phyloP scores from a whole-genome alignment of 2,113 vertebrate genomes.

The Gymnocephalus cernua region DNA sequence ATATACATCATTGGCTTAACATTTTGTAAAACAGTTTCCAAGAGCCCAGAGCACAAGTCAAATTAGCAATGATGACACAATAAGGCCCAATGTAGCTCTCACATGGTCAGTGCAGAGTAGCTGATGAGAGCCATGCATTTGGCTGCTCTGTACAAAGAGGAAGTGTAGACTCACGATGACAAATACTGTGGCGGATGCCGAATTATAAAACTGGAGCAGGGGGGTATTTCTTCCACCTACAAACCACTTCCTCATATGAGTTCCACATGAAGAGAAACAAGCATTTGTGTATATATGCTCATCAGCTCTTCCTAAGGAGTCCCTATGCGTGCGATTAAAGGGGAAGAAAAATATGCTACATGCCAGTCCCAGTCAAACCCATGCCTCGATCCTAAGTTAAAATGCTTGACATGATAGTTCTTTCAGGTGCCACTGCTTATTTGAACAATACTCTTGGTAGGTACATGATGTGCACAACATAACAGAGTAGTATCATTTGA shows the following conservation, averaged over 20 bases:
- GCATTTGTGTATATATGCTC: neutral
- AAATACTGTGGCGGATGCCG: neutral
- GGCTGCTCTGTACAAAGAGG: constrained; percentile 8
- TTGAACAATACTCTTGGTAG: neutral
- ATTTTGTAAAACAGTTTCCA: neutral
- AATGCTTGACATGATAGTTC: neutral
- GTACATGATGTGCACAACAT: neutral
- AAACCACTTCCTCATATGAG: constrained; percentile 35
- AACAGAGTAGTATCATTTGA: neutral
- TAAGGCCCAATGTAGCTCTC: neutral
- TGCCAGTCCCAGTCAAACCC: neutral
- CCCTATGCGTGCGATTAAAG: neutral
- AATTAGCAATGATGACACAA: neutral
- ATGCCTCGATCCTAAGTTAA: neutral
- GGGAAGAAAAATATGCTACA: constrained; percentile 3
- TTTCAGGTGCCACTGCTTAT: constrained; percentile 40
- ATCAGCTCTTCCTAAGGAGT: neutral
- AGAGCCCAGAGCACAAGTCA: neutral
- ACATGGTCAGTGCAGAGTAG: neutral
- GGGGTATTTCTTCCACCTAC: neutral
- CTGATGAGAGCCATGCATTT: neutral
- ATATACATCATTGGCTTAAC: neutral
- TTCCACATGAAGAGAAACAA: neutral
- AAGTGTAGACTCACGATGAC: constrained; percentile 8
- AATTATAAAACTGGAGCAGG: neutral